phyloP scores from a whole-genome alignment of 2,113 vertebrate species.

The Bagarius yarrelli region DNA sequence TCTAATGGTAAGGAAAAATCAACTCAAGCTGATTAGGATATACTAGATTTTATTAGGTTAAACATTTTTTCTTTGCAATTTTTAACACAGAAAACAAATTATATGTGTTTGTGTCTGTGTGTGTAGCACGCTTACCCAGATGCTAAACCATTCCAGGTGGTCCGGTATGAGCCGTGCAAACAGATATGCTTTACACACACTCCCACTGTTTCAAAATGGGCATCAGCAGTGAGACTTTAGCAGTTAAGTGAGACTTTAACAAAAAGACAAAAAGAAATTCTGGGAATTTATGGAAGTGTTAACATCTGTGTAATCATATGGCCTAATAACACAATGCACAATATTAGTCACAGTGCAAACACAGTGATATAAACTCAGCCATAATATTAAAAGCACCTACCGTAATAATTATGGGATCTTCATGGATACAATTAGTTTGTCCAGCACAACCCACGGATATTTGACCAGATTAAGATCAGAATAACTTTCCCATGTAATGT shows the following conservation, averaged over 20 bases:
- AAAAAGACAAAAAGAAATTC: not conserved
- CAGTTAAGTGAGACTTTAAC: conserved; percentile 1
- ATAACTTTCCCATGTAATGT: no score
- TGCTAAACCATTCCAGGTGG: not conserved
- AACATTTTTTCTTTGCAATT: no score
- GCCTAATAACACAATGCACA: conserved; percentile 11
- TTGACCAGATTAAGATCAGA: no score
- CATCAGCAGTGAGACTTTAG: not conserved
- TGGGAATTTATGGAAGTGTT: not conserved
- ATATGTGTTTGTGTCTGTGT: not conserved
- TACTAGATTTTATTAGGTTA: not conserved
- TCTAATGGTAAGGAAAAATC: conserved; percentile 15
- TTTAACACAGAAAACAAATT: not conserved
- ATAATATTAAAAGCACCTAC: no score
- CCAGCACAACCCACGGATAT: no score
- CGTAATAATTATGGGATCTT: no score
- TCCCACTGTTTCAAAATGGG: not conserved
- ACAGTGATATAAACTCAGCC: not conserved
- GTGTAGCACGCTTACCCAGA: not conserved
- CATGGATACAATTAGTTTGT: no score
- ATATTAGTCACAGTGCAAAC: not conserved
- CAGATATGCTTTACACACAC: not conserved
- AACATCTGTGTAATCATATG: conserved; percentile 44
- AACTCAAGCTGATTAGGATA: conserved; percentile 26
- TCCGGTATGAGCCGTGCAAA: not conserved